Evolutionary conservation across 2,888 invertebrate species (phyloP).

Genomic region (Cheilosia variabilis): DNA sequence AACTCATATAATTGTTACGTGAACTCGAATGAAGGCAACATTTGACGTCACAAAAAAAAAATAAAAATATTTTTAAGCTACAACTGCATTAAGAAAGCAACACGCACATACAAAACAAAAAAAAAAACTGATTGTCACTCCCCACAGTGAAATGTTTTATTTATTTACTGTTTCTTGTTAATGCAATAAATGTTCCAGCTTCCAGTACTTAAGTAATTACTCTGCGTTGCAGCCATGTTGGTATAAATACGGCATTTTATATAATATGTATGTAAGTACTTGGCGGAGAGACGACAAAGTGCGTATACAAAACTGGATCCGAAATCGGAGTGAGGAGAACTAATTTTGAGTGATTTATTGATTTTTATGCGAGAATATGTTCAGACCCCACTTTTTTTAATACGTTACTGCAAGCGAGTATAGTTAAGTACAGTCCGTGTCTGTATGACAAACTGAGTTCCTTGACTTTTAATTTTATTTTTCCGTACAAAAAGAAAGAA

Average conservation of each 20-base stretch:
- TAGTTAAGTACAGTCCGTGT: conserved; percentile 48
- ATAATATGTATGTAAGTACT: neutral
- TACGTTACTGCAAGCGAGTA: neutral
- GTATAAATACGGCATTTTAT: conserved; percentile 2
- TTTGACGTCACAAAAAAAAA: conserved; percentile 53
- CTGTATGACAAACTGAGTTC: conserved; percentile 69
- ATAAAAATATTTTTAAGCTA: neutral
- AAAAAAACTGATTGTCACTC: conserved; percentile 6
- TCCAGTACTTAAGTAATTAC: conserved; percentile 56
- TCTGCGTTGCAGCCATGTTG: conserved; percentile 12
- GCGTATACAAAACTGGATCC: conserved; percentile 14
- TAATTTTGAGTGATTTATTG: conserved; percentile 67
- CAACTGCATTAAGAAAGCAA: conserved; percentile 12
- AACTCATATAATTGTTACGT: conserved; percentile 19
- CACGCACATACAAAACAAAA: neutral
- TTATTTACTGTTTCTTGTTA: conserved; percentile 29
- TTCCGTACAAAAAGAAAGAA: conserved; percentile 34
- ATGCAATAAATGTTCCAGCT: conserved; percentile 55
- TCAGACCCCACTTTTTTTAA: conserved; percentile 13
- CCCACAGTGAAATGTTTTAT: conserved; percentile 32
- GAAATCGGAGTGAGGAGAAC: conserved; percentile 11
- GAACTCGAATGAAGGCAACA: conserved; percentile 44
- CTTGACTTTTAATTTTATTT: conserved; percentile 63
- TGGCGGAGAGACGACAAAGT: conserved; percentile 29
- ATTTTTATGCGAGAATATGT: conserved; percentile 29